These are phyloP conservation scores for Lathamus discolor DNA, from an alignment of 2,113 vertebrate species.

Conservation along the genomic window DNA sequence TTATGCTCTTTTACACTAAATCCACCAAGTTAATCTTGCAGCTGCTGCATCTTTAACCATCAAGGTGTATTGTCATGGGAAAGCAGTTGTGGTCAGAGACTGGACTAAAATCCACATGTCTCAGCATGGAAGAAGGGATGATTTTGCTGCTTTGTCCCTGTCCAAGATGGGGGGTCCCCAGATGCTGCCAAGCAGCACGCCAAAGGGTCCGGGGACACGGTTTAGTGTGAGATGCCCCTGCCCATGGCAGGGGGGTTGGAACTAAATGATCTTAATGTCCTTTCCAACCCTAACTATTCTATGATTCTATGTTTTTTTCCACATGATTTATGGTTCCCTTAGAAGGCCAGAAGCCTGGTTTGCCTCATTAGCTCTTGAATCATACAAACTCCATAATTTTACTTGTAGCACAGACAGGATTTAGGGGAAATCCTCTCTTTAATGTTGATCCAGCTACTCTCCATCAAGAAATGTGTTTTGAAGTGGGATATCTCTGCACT, in stretches of 20 bases:
- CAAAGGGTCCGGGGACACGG: neutral
- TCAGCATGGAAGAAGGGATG: accelerated
- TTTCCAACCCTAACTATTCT: no score
- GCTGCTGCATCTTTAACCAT: neutral
- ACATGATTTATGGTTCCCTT: neutral
- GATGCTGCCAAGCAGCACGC: neutral
- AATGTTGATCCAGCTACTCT: neutral
- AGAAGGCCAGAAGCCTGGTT: neutral
- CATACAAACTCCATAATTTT: neutral
- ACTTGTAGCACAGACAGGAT: neutral
- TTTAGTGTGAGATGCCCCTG: no score
- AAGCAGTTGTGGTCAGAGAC: neutral
- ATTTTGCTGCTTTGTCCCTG: neutral
- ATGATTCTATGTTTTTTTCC: neutral
- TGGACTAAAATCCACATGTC: neutral
- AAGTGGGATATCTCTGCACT: constrained; percentile 11
- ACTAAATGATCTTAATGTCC: no score
- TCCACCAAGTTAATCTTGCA: neutral
- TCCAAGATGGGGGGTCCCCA: neutral
- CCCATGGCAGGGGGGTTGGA: no score
- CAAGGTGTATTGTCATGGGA: neutral
- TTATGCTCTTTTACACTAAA: neutral
- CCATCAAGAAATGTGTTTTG: neutral
- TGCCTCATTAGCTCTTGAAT: neutral
- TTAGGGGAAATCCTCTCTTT: constrained; percentile 32